Evolutionary conservation across 2,888 invertebrate genomes (phyloP).

Genomic region (Labia minor): DNA sequence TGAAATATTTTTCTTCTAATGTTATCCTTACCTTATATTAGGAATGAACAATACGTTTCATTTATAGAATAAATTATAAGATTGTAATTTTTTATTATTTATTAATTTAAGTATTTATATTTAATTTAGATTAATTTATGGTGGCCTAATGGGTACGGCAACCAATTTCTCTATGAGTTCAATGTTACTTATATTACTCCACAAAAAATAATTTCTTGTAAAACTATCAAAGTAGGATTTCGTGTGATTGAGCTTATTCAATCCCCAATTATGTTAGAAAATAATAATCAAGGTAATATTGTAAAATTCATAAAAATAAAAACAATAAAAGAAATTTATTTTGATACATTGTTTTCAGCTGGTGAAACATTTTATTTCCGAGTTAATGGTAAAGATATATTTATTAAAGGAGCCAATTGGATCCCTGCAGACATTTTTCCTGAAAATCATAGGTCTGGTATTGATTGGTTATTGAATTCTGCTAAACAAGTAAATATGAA

Average conservation of each 20-base stretch:
- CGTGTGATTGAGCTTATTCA: conserved; percentile 75
- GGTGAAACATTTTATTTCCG: conserved; percentile 78
- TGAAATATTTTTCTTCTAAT: not conserved
- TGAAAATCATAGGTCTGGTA: conserved; percentile 49
- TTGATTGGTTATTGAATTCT: conserved; percentile 53
- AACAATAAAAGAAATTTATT: too few relatives aligned
- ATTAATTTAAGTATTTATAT: conserved; percentile 23
- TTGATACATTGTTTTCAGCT: too few relatives aligned
- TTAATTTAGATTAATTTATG: conserved; percentile 51
- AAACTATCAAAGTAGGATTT: conserved; percentile 65
- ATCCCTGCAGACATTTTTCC: conserved; percentile 80
- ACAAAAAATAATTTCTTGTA: conserved; percentile 34
- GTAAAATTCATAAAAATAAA: not conserved
- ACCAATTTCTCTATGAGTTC: conserved; percentile 63
- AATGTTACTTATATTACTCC: conserved; percentile 40
- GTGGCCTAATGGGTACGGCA: conserved; percentile 94
- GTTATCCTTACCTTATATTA: too few relatives aligned
- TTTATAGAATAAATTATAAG: too few relatives aligned
- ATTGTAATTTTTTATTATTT: not conserved
- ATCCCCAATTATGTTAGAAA: conserved; percentile 40
- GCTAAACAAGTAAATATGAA: conserved; percentile 75
- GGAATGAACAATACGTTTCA: too few relatives aligned
- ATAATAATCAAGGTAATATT: conserved; percentile 2
- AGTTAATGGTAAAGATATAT: conserved; percentile 77
- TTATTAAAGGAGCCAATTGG: conserved; percentile 91